Conservation (phyloP, 92 coral and sea anemone species). For the Pocillopora grandis region DNA sequence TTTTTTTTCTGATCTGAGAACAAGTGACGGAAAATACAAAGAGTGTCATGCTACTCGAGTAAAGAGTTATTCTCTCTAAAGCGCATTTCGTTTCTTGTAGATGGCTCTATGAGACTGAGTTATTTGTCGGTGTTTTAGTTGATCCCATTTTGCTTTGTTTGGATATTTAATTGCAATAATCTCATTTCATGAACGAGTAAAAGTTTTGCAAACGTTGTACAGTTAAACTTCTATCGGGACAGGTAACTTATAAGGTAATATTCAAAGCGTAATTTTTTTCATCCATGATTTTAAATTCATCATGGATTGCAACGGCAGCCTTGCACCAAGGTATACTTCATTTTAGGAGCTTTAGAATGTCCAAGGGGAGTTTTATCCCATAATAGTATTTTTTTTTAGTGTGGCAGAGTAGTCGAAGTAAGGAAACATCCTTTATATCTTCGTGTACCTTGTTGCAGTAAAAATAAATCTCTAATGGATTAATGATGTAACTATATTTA, state of each 20-base stretch:
- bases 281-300: not conserved
- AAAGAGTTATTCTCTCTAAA: not conserved
- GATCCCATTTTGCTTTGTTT: not conserved
- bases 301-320: no score
- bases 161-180: conserved; percentile 21
- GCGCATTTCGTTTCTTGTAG: not conserved
- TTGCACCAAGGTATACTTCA: no score
- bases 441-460: no score
- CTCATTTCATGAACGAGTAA: not conserved
- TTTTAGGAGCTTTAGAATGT: no score
- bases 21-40: no score
- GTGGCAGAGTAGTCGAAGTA: no score
- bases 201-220: conserved; percentile 42
- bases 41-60: no score
- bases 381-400: no score
- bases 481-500: conserved; percentile 27
- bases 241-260: not conserved
- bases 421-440: no score
- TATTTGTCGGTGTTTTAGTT: not conserved
- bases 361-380: no score
- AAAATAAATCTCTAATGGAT: not conserved
- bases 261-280: not conserved
- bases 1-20: no score
- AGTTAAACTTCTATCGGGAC: not conserved
- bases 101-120: not conserved